These are phyloP conservation scores for Pseudomyrmex pallidus DNA, from an alignment of 1,140 invertebrate genomes.

Conservation along the genomic window DNA sequence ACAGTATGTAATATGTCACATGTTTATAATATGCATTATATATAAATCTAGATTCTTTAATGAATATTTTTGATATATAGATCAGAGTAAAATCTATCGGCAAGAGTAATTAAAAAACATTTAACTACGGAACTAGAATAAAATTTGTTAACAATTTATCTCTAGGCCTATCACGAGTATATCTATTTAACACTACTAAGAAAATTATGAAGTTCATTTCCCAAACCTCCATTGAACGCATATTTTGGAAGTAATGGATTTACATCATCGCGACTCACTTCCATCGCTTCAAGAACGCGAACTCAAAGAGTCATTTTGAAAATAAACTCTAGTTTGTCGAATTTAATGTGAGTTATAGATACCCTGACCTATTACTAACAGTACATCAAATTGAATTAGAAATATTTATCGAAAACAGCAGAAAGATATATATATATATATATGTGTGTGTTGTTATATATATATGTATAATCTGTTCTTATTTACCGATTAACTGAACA, in stretches of 20 bases:
- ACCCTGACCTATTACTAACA: constrained; percentile 73
- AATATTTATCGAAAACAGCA: constrained; percentile 19
- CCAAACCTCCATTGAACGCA: constrained; percentile 36
- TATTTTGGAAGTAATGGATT: constrained; percentile 16
- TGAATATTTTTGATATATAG: constrained; percentile 16
- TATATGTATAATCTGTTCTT: background rate
- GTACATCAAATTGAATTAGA: constrained; percentile 50
- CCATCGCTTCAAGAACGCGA: too few species aligned
- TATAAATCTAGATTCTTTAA: constrained; percentile 33
- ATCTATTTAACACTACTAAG: constrained; percentile 70
- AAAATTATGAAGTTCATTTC: constrained; percentile 58
- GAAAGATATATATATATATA: too few species aligned
- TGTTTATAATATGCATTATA: constrained; percentile 36
- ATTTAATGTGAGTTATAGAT: constrained; percentile 68
- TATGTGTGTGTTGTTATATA: too few species aligned
- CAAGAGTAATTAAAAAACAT: constrained; percentile 52
- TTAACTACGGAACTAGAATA: constrained; percentile 62
- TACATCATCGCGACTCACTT: too few species aligned
- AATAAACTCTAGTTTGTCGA: background rate
- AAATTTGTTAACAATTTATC: constrained; percentile 65
- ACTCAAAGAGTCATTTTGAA: background rate
- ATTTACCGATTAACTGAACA: constrained; percentile 2
- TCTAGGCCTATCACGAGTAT: constrained; percentile 74
- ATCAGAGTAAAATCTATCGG: constrained; percentile 39
- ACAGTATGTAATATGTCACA: constrained; percentile 18